These are phyloP conservation scores for Champsocephalus gunnari DNA, from an alignment of 2,797 vertebrate genomes.

Conservation along the genomic window DNA sequence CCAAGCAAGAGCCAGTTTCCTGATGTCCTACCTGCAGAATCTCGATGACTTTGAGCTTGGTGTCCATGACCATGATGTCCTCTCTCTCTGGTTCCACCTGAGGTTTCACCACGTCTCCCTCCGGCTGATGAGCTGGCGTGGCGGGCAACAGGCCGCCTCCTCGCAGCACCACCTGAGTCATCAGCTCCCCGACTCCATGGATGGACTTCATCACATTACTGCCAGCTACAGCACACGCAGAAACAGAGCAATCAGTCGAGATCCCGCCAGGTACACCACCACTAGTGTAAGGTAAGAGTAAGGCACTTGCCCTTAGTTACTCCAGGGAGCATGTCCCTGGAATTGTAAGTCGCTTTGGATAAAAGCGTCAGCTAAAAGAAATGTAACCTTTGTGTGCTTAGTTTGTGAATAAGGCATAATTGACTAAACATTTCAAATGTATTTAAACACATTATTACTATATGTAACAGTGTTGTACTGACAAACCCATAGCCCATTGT, in stretches of 20 bases:
- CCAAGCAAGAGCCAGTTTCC: neutral
- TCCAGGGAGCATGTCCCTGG: too few relatives aligned
- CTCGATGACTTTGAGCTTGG: constrained; percentile 98
- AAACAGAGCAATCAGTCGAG: neutral
- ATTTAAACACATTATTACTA: too few relatives aligned
- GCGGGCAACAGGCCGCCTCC: constrained; percentile 94
- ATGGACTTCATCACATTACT: constrained; percentile 99
- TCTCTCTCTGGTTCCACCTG: constrained; percentile 95
- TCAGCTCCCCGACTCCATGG: constrained; percentile 97
- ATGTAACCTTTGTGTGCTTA: neutral
- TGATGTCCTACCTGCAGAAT: constrained; percentile 90
- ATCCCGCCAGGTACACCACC: too few relatives aligned
- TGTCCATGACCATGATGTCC: constrained; percentile 99
- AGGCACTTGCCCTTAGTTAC: too few relatives aligned
- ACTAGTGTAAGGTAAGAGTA: too few relatives aligned
- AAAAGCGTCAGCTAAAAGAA: too few relatives aligned
- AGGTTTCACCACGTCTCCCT: constrained; percentile 92
- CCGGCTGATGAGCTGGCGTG: constrained; percentile 90
- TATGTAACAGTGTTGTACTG: too few relatives aligned
- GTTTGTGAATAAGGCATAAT: neutral
- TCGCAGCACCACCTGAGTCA: constrained; percentile 98
- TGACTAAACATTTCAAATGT: too few relatives aligned
- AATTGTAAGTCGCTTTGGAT: too few relatives aligned
- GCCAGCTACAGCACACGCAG: constrained; percentile 76
- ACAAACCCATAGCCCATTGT: too few relatives aligned